Evolutionary conservation across 2,888 invertebrate species (phyloP), one percentile per base, ranked within the genome.

Genomic region (Acleris holmiana): DNA sequence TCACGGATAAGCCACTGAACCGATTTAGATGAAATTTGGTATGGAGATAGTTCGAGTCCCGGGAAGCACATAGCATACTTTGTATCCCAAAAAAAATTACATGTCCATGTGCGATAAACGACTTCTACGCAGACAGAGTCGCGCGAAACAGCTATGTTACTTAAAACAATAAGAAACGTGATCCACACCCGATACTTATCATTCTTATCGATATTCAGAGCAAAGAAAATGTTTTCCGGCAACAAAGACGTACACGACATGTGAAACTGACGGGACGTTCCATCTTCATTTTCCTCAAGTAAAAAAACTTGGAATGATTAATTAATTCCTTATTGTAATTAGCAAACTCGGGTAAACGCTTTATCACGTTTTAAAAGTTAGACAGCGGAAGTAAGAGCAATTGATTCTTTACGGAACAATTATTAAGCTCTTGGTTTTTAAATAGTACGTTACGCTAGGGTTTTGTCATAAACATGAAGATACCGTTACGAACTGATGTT

Each of bases 241-340:
- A 5, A 40, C 19, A 15, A 15, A 40, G 13, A 35, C 18, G 21
- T 35, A 19, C 49, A 29, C 47, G 6, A 44, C 18, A 47, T 4
- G 18, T 47, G 18, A 8, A 58, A 57, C 35, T 48, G 57, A 57
- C 48, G 35, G n/a, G 47, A n/a, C 35, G 49, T 21, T 48, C 17
- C 29, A 40, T 58, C 17, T 18, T 13, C 40, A 21, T 21, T 23
- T 29, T 49, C 8, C 23, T 23, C 2, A 25, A 21, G 19, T 35
- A 61, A 60, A 59, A 53, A 29, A 7, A 18, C 46, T 17, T 18
- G n/a, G 21, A 40, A 23, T 35, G 53, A 61, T 53, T 53, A 53
- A 61, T 47, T 53, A n/a, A 47, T 53, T 47, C 46, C 6, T 21
- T 60, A 53, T 53, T 29, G 35, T 53, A 61, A 53, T 53, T 61